Conservation (phyloP, 2,888 invertebrate species). For the Caenorhabditis angaria region DNA sequence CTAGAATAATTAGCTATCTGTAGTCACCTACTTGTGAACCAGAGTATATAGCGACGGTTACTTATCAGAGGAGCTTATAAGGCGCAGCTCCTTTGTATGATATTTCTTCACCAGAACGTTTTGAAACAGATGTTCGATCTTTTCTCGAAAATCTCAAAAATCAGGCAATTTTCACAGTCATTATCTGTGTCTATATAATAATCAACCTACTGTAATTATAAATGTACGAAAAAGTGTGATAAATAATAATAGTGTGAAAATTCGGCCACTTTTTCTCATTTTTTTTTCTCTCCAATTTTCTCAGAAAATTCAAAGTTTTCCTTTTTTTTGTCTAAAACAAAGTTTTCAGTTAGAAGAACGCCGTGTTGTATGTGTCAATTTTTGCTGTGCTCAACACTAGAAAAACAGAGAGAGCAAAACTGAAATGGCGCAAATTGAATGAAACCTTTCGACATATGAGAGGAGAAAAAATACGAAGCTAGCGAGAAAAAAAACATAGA, state of each 20-base stretch:
- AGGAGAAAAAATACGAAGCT: background rate
- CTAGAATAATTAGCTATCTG: no score
- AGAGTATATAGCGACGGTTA: no score
- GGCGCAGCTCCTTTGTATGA: no score
- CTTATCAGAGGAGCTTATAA: no score
- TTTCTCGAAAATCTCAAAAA: background rate
- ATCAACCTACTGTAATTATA: background rate
- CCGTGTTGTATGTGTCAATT: constrained; percentile 16
- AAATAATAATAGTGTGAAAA: background rate
- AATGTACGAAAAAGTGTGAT: background rate
- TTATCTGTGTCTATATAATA: background rate
- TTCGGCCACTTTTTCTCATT: background rate
- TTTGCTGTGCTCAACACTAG: no score
- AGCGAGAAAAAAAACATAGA: no score
- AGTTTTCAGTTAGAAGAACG: no score
- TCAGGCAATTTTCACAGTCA: background rate
- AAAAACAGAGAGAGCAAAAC: background rate
- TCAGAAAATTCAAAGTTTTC: background rate
- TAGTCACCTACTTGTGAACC: no score
- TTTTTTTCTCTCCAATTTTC: background rate
- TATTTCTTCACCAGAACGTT: no score
- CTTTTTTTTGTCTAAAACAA: constrained; percentile 3
- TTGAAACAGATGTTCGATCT: no score
- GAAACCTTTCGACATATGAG: background rate
- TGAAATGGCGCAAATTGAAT: background rate